Percentiles rank a stretch among this genome's conserved stretches.
phyloP scores from a whole-genome alignment of 1,140 invertebrate species.

The Rhyzopertha dominica region DNA sequence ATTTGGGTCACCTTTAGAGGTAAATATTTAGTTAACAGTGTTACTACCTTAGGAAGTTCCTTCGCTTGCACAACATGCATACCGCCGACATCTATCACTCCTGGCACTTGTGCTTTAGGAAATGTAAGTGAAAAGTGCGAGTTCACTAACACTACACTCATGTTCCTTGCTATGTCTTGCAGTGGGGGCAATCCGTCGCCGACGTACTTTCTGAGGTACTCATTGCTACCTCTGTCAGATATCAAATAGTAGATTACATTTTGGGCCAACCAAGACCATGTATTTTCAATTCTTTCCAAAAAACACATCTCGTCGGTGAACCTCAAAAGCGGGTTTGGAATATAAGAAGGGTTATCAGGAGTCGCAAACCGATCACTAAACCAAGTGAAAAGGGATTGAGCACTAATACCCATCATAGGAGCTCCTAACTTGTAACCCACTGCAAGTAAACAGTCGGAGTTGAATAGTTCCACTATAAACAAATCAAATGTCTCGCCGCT shows the following conservation, averaged over 20 bases:
- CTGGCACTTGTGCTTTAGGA: constrained; percentile 52
- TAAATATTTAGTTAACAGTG: no score
- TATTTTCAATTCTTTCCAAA: constrained; percentile 47
- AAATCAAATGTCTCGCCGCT: constrained; percentile 53
- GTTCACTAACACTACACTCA: constrained; percentile 56
- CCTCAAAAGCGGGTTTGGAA: constrained; percentile 49
- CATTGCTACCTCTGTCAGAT: background rate
- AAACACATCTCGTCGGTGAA: constrained; percentile 53
- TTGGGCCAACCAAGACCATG: background rate
- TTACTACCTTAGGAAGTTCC: constrained; percentile 51
- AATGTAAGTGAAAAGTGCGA: constrained; percentile 55
- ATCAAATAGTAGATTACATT: constrained; percentile 5
- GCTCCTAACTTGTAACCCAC: constrained; percentile 50
- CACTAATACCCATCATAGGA: constrained; percentile 53
- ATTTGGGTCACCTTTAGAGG: no score
- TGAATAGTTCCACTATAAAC: constrained; percentile 59
- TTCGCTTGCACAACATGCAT: constrained; percentile 54
- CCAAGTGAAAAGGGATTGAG: constrained; percentile 51
- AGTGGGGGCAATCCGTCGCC: constrained; percentile 8
- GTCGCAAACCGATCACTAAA: constrained; percentile 47
- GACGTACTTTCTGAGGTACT: constrained; percentile 9
- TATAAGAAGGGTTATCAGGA: constrained; percentile 54
- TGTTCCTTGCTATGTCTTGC: constrained; percentile 5
- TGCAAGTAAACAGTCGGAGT: constrained; percentile 58
- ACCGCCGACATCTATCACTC: constrained; percentile 59